Base-by-base conservation (phyloP, 2,888 invertebrate species). In the Hanleya hanleyi region DNA sequence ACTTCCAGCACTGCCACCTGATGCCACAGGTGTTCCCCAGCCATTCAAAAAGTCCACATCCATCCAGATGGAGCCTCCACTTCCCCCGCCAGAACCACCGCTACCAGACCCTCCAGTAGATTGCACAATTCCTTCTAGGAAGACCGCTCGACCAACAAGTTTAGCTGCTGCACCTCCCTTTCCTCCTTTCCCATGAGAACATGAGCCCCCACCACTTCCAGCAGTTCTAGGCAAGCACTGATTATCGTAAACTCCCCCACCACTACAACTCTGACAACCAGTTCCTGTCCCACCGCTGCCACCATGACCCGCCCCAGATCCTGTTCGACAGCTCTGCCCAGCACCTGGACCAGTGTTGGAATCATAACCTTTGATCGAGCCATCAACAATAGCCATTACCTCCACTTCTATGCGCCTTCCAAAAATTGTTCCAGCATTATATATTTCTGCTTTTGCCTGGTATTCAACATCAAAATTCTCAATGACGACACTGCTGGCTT, bases 21-120 rank as follows among this genome's bases (percentile, higher is more conserved):
- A 69, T 0, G 81, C 81, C 36, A 66, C 35, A 6, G 83, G 22
- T 18, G 9, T 35, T 7, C 86, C 86, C 81, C 86, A 82, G 1
- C 86, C 86, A 64, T 84, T 81, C 15, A 84, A 67, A n/a, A 79
- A 65, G 26, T 81, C 74, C 22, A 75, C 76, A 62, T 86, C 85
- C 18, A 85, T 26, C 86, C 86, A 86, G 18, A 84, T 51, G 35
- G 82, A 73, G 1, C 86, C 86, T 15, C 86, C 84, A 65, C 80
- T 81, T 9, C 86, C 85, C 50, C 83, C 85, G 26, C 85, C 85
- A 38, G 74, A 80, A 4, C 81, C 84, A n/a, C 75, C 70, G 22
- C 18, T 22, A 36, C 76, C 75, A 7, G 49, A 33, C 7, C 36
- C 57, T 37, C 84, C 85, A 51, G 76, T 73, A 62, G 79, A 76